A percentile compares a stretch with the other conserved stretches of the same genome.
Conservation (phyloP, 2,113 vertebrate genomes). For the Dicrurus megarhynchus region DNA sequence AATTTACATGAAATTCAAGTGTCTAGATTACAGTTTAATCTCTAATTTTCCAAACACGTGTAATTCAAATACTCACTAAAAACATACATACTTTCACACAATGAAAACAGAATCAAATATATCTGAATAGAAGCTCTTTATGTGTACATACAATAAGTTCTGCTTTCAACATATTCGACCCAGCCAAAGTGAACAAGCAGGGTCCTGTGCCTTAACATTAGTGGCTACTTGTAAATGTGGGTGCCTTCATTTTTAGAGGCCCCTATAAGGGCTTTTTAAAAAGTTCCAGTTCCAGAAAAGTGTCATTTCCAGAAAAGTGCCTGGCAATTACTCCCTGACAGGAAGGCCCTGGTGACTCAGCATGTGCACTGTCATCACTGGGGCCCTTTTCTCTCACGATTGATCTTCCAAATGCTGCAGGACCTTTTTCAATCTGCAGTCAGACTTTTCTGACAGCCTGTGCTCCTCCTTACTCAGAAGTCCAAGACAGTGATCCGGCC, state of each 20-base stretch:
- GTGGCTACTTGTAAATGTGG: not conserved
- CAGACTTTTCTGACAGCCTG: not conserved
- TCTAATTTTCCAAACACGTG: not conserved
- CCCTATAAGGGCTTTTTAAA: not conserved
- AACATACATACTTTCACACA: not conserved
- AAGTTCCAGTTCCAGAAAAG: not conserved
- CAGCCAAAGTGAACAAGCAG: not conserved
- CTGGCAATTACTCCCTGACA: not conserved
- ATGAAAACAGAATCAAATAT: not conserved
- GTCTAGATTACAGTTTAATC: not conserved
- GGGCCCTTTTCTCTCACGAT: not conserved
- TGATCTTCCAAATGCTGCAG: not conserved
- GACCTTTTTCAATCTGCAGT: not conserved
- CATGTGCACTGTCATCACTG: not conserved
- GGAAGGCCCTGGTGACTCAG: not conserved
- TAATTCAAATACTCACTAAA: not conserved
- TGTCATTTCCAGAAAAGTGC: not conserved
- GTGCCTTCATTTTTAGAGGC: not conserved
- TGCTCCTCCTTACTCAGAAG: not conserved
- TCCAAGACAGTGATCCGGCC: not conserved
- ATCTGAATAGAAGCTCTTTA: not conserved
- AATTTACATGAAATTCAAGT: not conserved
- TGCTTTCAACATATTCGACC: not conserved
- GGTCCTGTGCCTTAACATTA: not conserved
- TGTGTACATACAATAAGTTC: not conserved